Percentiles rank a stretch among this genome's conserved stretches.
These are phyloP conservation scores for Coturnix japonica DNA, from an alignment of 2,113 vertebrate genomes.

Conservation along the genomic window DNA sequence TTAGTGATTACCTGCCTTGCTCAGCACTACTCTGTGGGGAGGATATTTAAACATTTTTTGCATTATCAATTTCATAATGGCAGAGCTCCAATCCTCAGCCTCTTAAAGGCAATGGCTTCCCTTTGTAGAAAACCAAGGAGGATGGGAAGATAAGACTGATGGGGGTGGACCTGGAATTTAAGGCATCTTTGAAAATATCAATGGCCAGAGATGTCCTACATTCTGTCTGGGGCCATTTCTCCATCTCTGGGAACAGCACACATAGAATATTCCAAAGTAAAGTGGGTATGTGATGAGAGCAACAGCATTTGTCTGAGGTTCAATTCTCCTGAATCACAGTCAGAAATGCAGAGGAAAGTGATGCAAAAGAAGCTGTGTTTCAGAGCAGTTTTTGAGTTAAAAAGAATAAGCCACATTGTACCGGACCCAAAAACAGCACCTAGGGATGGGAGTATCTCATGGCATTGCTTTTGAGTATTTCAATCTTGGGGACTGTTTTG, in stretches of 20 bases:
- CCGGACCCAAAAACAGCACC: accelerated
- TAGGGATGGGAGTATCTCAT: background rate
- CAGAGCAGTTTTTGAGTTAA: background rate
- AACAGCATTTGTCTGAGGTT: accelerated
- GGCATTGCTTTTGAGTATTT: background rate
- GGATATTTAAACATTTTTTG: conserved; percentile 71
- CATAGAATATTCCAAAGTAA: background rate
- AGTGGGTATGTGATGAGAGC: background rate
- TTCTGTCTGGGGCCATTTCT: background rate
- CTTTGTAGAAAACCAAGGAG: background rate
- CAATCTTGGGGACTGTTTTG: background rate
- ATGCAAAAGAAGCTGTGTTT: background rate
- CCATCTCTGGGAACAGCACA: background rate
- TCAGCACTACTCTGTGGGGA: conserved; percentile 60
- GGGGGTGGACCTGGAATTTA: background rate
- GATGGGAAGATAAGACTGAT: background rate
- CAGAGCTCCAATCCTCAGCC: background rate
- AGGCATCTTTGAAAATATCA: background rate
- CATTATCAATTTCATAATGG: conserved; percentile 67
- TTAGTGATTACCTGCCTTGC: conserved; percentile 78
- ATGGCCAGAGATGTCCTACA: accelerated
- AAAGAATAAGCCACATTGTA: accelerated
- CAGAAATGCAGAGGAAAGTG: background rate
- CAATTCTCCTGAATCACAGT: background rate
- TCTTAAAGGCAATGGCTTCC: background rate